Percentiles rank a stretch among this genome's conserved stretches.
Conservation (phyloP, 2,113 vertebrate species). For the Trichechus manatus region DNA sequence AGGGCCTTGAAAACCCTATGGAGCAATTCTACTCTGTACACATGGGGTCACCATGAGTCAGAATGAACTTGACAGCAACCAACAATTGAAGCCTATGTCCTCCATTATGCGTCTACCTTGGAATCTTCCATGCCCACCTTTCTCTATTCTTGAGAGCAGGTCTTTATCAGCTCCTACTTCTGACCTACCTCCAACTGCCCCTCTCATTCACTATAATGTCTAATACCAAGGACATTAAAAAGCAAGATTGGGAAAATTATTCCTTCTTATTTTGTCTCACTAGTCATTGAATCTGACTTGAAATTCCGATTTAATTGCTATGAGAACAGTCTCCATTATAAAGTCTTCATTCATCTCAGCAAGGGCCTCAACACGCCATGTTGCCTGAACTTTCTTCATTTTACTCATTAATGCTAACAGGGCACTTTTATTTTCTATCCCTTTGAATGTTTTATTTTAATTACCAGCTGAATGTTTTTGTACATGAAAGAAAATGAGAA, state of each 20-base stretch:
- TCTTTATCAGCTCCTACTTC: neutral
- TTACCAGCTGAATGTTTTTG: conserved; percentile 71
- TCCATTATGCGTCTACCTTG: neutral
- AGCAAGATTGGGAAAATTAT: neutral
- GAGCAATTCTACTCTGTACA: too few relatives aligned
- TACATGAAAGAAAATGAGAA: conserved; percentile 70
- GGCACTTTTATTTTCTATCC: conserved; percentile 61
- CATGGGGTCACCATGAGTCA: too few relatives aligned
- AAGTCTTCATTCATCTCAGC: conserved; percentile 8
- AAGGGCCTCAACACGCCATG: conserved; percentile 60
- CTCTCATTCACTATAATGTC: neutral
- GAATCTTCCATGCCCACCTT: neutral
- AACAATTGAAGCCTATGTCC: neutral
- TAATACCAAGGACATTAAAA: neutral
- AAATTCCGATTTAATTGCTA: conserved; percentile 88
- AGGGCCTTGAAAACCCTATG: neutral
- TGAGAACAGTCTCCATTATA: conserved; percentile 77
- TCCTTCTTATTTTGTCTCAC: conserved; percentile 83
- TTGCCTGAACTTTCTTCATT: conserved; percentile 46
- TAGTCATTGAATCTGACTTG: conserved; percentile 84
- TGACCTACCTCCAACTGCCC: neutral
- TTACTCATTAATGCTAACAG: conserved; percentile 40
- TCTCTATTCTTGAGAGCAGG: neutral
- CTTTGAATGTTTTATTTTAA: conserved; percentile 78
- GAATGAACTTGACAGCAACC: neutral